Base-by-base conservation (phyloP, 2,113 vertebrate genomes). In the Mesitornis unicolor region DNA sequence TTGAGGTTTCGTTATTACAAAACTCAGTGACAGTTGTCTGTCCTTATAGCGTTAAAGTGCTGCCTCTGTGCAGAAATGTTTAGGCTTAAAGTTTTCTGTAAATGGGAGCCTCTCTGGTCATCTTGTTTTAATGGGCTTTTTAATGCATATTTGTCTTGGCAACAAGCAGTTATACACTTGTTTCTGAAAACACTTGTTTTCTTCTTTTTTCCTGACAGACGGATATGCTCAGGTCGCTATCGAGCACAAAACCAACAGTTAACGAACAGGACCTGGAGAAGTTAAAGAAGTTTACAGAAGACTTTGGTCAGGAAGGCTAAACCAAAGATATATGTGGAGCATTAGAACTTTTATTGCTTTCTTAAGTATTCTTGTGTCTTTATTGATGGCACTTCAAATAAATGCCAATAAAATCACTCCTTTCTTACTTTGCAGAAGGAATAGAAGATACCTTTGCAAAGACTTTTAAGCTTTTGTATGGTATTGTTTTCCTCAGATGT, bases 291-390 rank as follows among this genome's bases (percentile, higher is more conserved):
- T 99, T 99, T 98, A 99, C 99, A 97, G 98, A 99, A 81, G 99
- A 99, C 93, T 99, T 99, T 97, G 99, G 99, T 95, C 99, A 99
- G 96, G 99, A 99, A 97, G 99, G 99, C 97, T 99, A 99, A 98
- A 95, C 90, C 94, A 93, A 79, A 97, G 97, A 96, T 50, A 35
- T 1, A 19, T 21, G 64, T 77, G 78, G 87, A 70, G 29, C 40
- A 2, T 56, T 91, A 95, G 85, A 94, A 91, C 86, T 70, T 7
- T 87, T 77, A 74, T 80, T 77, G 48, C 76, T 96, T 94, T 90
- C 79, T 50, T 97, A 82, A 91, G 48, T 94, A 92, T 89, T 96
- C 92, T 84, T 50, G 36, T 94, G 93, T 98, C 95, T 97, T 86
- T 95, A 81, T 64, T 71, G 47, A 86, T 95, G 95, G 91, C 94